Evolutionary conservation across 2,888 invertebrate genomes (phyloP).

Genomic region (Drosophila subquinaria): DNA sequence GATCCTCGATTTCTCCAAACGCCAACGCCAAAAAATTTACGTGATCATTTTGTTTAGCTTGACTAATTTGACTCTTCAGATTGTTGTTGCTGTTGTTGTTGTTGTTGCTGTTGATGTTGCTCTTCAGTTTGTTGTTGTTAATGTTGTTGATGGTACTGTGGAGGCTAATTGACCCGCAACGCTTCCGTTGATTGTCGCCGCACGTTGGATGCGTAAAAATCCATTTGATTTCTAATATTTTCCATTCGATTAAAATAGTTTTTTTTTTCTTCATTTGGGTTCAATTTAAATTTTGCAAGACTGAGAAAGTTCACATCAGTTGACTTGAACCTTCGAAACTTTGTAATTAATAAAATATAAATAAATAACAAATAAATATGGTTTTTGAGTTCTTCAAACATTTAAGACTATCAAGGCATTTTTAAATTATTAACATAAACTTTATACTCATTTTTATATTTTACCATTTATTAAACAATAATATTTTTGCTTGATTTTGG

Average conservation of each 20-base stretch:
- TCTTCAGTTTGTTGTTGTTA: neutral
- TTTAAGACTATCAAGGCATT: too few species aligned
- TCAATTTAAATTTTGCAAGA: slow-evolving; percentile 46
- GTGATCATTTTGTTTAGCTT: slow-evolving; percentile 68
- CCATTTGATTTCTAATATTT: slow-evolving; percentile 58
- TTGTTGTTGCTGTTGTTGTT: slow-evolving; percentile 10
- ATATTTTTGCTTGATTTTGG: too few species aligned
- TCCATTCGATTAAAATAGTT: slow-evolving; percentile 56
- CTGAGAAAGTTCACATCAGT: slow-evolving; percentile 65
- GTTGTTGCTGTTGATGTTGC: slow-evolving; percentile 6
- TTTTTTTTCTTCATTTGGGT: slow-evolving; percentile 15
- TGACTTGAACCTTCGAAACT: slow-evolving; percentile 4
- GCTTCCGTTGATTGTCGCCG: slow-evolving; percentile 79
- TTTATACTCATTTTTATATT: too few species aligned
- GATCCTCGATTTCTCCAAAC: slow-evolving; percentile 77
- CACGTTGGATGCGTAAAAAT: slow-evolving; percentile 63
- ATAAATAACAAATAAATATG: too few species aligned
- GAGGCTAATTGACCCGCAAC: slow-evolving; percentile 68
- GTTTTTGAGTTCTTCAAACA: too few species aligned
- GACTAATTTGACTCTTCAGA: slow-evolving; percentile 65
- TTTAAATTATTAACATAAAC: too few species aligned
- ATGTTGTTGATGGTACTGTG: slow-evolving; percentile 17
- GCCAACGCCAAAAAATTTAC: slow-evolving; percentile 64
- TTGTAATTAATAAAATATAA: too few species aligned
- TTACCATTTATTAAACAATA: too few species aligned